Percentiles rank a stretch among this genome's conserved stretches.
Evolutionary conservation across 2,113 vertebrate genomes (phyloP).

Genomic region (human (Homo sapiens)): DNA sequence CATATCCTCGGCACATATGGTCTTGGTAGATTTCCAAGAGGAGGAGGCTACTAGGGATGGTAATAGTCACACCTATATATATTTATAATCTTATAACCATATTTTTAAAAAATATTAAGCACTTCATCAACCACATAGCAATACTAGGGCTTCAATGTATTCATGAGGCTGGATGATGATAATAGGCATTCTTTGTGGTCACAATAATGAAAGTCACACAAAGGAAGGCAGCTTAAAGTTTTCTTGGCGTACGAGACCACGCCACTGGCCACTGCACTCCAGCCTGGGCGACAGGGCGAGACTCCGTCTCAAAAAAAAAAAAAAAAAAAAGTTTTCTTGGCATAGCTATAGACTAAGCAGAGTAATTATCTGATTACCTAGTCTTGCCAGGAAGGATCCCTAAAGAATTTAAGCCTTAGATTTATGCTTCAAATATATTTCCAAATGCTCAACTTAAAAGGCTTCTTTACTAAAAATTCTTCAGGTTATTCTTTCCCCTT

Average conservation of each 20-base stretch:
- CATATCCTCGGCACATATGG: background rate
- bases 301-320: too few species aligned
- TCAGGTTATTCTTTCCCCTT: background rate
- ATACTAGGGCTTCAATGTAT: background rate
- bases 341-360: background rate
- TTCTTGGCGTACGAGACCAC: background rate
- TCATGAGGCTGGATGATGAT: background rate
- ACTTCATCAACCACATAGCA: background rate
- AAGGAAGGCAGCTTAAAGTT: background rate
- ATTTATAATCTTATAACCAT: background rate
- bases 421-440: constrained; percentile 18
- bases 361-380: background rate
- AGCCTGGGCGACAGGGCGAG: too few species aligned
- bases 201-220: background rate
- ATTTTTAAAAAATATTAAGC: constrained; percentile 12
- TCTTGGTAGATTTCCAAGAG: constrained; percentile 35
- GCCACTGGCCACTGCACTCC: too few species aligned
- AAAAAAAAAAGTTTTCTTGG: background rate
- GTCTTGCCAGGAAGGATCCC: background rate
- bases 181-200: background rate
- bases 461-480: constrained; percentile 10
- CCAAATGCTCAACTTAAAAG: constrained; percentile 15
- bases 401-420: constrained; percentile 8
- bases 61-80: background rate
- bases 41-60: background rate